Base-by-base conservation (phyloP, 2,113 vertebrate genomes). In the Smithornis capensis region DNA sequence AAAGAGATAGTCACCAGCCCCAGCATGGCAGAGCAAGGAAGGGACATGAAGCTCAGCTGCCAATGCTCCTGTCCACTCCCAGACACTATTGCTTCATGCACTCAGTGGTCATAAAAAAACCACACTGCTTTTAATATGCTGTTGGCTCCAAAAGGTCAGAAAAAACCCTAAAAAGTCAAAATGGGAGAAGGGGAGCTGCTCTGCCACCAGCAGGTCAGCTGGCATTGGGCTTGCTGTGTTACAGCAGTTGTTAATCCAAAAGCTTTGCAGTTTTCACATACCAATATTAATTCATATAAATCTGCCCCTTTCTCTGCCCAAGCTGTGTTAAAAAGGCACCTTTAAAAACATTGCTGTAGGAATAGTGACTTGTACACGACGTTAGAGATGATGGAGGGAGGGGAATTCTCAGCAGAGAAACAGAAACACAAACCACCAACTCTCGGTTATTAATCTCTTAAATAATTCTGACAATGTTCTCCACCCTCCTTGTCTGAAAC, bases 21-120 rank as follows among this genome's bases (percentile, higher is more conserved):
- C 5, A 4, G 64, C 28, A 2, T 1, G 3, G 37, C 45, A 2
- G 31, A 33, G 76, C 15, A 0, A 0, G 19, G 53, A 12, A 4
- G 59, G 79, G 83, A 70, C 3, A 4, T 5, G 3, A 14, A 11
- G 76, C 44, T 12, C 8, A 13, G 75, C 50, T 47, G 74, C 24
- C 15, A 19, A 40, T 0, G 0, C 55, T 52, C 44, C 82, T 71
- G 68, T 47, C n/a, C 1, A 0, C 19, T 2, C 77, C 80, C 5
- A 5, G 24, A 25, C 19, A 5, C 33, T 12, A 7, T 7, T 70
- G 1, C 82, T 57, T 33, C 55, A 22, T 1, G 13, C 23, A 4
- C n/a, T 27, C 23, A 3, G 8, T 0, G 0, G 2, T 7, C 42
- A 15, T 14, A 10, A 6, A 27, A 52, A 27, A 71, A 74, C 28